These are phyloP conservation scores for Aselliscus stoliczkanus DNA, from an alignment of 2,797 vertebrate species.

Conservation along the genomic window DNA sequence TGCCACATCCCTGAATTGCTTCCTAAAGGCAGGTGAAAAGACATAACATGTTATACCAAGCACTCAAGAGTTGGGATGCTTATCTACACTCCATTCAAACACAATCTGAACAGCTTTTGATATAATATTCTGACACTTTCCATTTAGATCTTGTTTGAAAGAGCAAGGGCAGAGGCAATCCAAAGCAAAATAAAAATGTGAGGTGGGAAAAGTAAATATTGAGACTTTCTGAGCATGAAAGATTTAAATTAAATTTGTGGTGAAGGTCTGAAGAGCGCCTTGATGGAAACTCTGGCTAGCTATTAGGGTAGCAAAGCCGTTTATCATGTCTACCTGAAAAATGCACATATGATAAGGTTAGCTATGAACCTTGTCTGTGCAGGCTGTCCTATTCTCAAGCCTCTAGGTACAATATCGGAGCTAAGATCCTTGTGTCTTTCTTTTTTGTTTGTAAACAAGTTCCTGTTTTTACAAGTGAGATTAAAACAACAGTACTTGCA, in stretches of 20 bases:
- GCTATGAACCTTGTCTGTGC: too few relatives aligned
- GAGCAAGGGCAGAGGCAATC: not conserved
- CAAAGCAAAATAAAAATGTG: conserved; percentile 30
- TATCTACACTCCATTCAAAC: not conserved
- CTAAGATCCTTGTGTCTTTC: not conserved
- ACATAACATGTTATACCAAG: not conserved
- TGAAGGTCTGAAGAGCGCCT: not conserved
- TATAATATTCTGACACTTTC: conserved; percentile 11
- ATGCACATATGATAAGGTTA: rapidly evolving
- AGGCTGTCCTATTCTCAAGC: not conserved
- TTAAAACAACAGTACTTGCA: not conserved
- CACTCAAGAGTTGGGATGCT: not conserved
- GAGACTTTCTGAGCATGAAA: not conserved
- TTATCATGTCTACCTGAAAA: not conserved
- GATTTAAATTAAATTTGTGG: conserved; percentile 22
- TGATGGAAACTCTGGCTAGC: not conserved
- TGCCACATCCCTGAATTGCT: not conserved
- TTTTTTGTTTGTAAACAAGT: not conserved
- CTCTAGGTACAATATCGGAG: not conserved
- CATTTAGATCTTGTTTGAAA: conserved; percentile 2
- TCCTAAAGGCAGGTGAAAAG: not conserved
- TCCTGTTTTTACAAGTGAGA: not conserved
- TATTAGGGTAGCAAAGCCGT: not conserved
- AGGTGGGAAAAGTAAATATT: not conserved
- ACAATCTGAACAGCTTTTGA: not conserved